Conservation (phyloP, 2,888 invertebrate genomes). For the Nemotelus pantherinus region DNA sequence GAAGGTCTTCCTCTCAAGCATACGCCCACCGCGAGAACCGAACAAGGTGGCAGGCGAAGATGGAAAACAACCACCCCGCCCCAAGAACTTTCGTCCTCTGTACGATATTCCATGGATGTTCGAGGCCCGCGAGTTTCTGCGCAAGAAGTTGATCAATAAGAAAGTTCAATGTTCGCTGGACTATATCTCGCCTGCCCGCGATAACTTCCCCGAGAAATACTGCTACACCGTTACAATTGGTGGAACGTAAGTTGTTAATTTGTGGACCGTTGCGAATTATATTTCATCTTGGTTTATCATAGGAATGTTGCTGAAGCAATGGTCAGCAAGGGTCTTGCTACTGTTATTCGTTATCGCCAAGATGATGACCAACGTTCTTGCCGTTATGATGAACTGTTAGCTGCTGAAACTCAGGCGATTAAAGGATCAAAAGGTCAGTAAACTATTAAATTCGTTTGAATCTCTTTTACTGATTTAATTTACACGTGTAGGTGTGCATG, state of each 20-base stretch:
- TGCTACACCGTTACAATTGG: conserved; percentile 92
- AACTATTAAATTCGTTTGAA: not conserved
- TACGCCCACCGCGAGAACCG: conserved; percentile 88
- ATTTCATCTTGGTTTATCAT: conserved; percentile 51
- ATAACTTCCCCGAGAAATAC: conserved; percentile 92
- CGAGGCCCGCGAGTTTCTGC: conserved; percentile 95
- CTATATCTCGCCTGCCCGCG: conserved; percentile 95
- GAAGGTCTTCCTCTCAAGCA: conserved; percentile 95
- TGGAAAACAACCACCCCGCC: conserved; percentile 72
- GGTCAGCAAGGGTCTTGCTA: conserved; percentile 90
- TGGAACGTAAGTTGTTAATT: conserved; percentile 71
- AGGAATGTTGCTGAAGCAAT: conserved; percentile 95
- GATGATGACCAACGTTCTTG: conserved; percentile 97
- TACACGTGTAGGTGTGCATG: conserved; percentile 73
- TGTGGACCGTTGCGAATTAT: not conserved
- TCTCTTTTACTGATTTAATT: not conserved
- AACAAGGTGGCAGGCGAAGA: conserved; percentile 72
- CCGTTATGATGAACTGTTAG: conserved; percentile 89
- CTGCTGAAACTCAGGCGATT: conserved; percentile 92
- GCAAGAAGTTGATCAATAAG: conserved; percentile 95
- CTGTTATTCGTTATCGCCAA: conserved; percentile 91
- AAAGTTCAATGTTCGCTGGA: conserved; percentile 92
- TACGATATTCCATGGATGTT: conserved; percentile 99
- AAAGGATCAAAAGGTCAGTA: conserved; percentile 74
- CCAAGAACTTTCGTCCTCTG: conserved; percentile 85